Percentiles rank a stretch among this genome's conserved stretches.
Conservation (phyloP, 2,113 vertebrate species). For the Melanostigma gelatinosum region DNA sequence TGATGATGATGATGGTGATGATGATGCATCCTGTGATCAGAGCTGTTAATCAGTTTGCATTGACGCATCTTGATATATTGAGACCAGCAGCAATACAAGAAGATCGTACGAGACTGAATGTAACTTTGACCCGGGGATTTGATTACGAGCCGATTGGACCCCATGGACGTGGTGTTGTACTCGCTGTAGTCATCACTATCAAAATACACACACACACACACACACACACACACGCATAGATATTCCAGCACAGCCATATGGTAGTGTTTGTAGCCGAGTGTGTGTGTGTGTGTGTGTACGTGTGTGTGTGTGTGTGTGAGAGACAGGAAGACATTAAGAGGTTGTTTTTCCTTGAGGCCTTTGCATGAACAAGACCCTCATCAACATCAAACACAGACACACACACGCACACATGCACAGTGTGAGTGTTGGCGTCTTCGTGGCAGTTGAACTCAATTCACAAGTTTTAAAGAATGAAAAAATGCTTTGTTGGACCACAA, state of each 20-base stretch:
- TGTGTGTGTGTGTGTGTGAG: slow-evolving; percentile 25
- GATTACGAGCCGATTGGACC: not conserved
- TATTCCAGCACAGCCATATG: slow-evolving; percentile 42
- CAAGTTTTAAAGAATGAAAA: too few species aligned
- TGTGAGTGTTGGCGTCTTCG: not conserved
- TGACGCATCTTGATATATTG: not conserved
- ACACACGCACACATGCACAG: not conserved
- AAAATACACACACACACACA: not conserved
- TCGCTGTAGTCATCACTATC: not conserved
- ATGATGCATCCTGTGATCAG: not conserved
- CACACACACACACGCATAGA: not conserved
- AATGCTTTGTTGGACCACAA: too few species aligned
- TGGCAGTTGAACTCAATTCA: not conserved
- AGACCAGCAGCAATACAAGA: not conserved
- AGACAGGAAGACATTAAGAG: slow-evolving; percentile 68
- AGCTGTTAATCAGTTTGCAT: not conserved
- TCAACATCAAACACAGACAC: slow-evolving; percentile 23
- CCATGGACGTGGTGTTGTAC: not conserved
- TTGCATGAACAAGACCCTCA: slow-evolving; percentile 40
- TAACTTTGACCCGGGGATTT: not conserved
- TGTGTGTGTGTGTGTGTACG: slow-evolving; percentile 23
- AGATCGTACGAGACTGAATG: not conserved
- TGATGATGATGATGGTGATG: too few species aligned
- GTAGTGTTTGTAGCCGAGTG: slow-evolving; percentile 43
- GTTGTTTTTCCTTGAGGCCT: slow-evolving; percentile 42